Percentiles rank a stretch among this genome's conserved stretches.
Evolutionary conservation across 2,797 vertebrate species (phyloP).

Genomic region (Luscinia megarhynchos): DNA sequence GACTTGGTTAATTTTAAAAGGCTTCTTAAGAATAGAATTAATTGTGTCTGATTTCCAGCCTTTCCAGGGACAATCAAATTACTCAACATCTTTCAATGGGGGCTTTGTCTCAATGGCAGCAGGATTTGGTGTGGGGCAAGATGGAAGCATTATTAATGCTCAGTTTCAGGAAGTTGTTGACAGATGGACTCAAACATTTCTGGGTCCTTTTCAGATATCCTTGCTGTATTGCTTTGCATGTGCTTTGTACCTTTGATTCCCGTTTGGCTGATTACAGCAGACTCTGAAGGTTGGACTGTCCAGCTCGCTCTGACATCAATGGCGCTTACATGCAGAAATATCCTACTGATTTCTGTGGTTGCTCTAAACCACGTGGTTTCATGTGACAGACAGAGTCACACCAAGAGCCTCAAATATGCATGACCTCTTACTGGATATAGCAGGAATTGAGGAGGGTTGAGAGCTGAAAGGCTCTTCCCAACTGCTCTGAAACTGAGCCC

Average conservation of each 20-base stretch:
- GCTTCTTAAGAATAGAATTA: neutral
- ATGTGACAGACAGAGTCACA: neutral
- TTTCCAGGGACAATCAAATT: neutral
- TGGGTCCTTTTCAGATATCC: slow-evolving; percentile 17
- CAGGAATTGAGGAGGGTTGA: neutral
- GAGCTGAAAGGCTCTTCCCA: neutral
- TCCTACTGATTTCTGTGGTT: slow-evolving; percentile 31
- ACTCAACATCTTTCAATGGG: neutral
- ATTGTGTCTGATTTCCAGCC: neutral
- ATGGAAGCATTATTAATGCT: neutral
- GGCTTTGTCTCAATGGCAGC: slow-evolving; percentile 10
- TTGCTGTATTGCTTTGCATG: neutral
- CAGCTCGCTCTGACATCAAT: neutral
- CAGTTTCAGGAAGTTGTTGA: slow-evolving; percentile 19
- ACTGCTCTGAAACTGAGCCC: neutral
- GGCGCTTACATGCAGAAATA: neutral
- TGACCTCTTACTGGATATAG: neutral
- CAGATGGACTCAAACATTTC: slow-evolving; percentile 45
- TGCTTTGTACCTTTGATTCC: slow-evolving; percentile 43
- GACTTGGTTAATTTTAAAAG: neutral
- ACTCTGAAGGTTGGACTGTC: neutral
- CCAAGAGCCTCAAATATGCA: fast-evolving
- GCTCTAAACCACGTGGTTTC: slow-evolving; percentile 1
- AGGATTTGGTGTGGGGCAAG: neutral
- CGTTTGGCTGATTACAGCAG: neutral